Evolutionary conservation across 1,140 invertebrate species (phyloP).

Genomic region (Mercenaria mercenaria): DNA sequence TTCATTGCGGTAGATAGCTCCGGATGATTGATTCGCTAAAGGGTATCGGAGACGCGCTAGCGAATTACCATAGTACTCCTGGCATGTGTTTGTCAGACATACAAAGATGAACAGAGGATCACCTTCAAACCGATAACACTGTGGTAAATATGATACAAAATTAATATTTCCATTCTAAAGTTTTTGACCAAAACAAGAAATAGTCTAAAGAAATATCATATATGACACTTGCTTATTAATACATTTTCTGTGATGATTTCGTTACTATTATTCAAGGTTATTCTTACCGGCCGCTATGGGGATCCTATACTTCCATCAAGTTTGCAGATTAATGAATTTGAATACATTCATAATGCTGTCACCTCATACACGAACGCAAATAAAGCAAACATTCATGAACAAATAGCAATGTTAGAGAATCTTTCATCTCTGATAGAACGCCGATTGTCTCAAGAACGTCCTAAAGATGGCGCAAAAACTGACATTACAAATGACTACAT

Average conservation of each 20-base stretch:
- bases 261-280: too few relatives aligned
- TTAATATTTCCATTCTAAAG: too few relatives aligned
- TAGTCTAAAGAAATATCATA: too few relatives aligned
- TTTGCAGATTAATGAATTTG: slow-evolving; percentile 92
- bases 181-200: too few relatives aligned
- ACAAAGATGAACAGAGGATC: slow-evolving; percentile 84
- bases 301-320: slow-evolving; percentile 98
- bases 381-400: slow-evolving; percentile 61
- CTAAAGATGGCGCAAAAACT: not conserved
- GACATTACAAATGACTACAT: not conserved
- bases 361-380: slow-evolving; percentile 1
- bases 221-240: too few relatives aligned
- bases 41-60: slow-evolving; percentile 95
- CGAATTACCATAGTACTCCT: slow-evolving; percentile 98
- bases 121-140: slow-evolving; percentile 14
- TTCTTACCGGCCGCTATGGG: slow-evolving; percentile 98
- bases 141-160: slow-evolving; percentile 44
- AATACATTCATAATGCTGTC: slow-evolving; percentile 88
- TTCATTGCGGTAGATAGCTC: slow-evolving; percentile 85
- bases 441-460: not conserved
- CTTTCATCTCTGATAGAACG: not conserved
- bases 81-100: slow-evolving; percentile 98
- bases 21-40: slow-evolving; percentile 96
- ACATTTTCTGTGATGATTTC: too few relatives aligned
- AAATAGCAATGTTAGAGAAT: slow-evolving; percentile 72